Evolutionary conservation across 2,888 invertebrate species (phyloP), one percentile per base, ranked within the genome.

Genomic region (Tethea ocularis): DNA sequence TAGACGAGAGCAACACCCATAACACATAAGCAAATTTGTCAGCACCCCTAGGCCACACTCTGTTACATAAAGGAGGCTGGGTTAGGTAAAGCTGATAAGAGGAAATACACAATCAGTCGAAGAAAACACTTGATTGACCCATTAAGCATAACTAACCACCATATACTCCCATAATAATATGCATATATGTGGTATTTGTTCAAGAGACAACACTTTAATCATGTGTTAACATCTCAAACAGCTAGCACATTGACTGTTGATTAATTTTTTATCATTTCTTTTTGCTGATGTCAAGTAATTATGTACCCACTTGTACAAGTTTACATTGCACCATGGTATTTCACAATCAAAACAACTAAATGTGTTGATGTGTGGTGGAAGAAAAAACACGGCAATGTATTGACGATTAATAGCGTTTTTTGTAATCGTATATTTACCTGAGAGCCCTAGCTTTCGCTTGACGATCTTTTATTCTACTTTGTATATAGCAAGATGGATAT

Each of bases 401-500:
- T 33, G 10, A 46, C 10, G 10, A 46, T 20, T 46, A 46, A 41
- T 41, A 41, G 17, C n/a, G 38, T 38, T 38, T n/a, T n/a, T 15
- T 36, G 62, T 36, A 11, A 17, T 8, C 51, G 46, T 51, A 64
- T 71, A 69, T 74, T 85, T 83, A 91, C 91, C 94, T 93, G 63
- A 94, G 75, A 56, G 95, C 95, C 81, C 94, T 95, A 6, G 94
- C 94, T 80, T 95, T 95, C 0, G 95, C 95, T 68, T 94, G 93
- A 62, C 97, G 94, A 72, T 97, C 97, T 72, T 97, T 96, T 57
- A 97, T 88, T 67, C 97, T 95, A 64, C 94, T 93, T 52, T 92
- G 93, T 72, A 95, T 93, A 63, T 97, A 96, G 83, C 97, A 97
- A n/a, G 97, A 95, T 57, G 97, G 97, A 80, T 95, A 94, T 71